These are phyloP conservation scores for Muscicapa comitata DNA, from an alignment of 2,797 vertebrate species.

Conservation along the genomic window DNA sequence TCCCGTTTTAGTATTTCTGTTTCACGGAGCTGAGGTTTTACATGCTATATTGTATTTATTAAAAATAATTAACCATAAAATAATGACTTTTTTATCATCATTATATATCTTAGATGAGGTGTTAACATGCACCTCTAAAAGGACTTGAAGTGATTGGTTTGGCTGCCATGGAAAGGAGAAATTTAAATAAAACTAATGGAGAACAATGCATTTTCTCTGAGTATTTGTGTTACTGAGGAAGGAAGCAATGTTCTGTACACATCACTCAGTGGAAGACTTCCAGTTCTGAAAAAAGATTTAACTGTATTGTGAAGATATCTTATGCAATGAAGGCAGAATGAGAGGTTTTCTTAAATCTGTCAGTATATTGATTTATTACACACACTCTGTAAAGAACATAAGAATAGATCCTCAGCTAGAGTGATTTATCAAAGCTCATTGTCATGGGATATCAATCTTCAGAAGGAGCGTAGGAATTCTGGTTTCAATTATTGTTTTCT, in stretches of 20 bases:
- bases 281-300: constrained; percentile 12
- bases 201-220: background rate
- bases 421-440: background rate
- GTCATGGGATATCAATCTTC: constrained; percentile 59
- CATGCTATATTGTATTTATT: background rate
- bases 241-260: background rate
- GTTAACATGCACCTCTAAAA: background rate
- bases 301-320: constrained; percentile 27
- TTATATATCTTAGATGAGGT: background rate
- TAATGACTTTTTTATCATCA: background rate
- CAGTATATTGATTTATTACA: constrained; percentile 32
- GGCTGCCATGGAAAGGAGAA: background rate
- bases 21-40: background rate
- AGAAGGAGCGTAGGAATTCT: background rate
- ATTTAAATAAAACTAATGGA: constrained; percentile 6
- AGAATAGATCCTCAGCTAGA: constrained; percentile 25
- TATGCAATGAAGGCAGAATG: constrained; percentile 24
- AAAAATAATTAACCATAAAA: background rate
- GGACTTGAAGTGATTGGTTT: background rate
- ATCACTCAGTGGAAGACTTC: constrained; percentile 28
- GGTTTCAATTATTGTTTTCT: constrained; percentile 42
- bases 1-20: background rate
- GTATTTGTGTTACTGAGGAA: constrained; percentile 16
- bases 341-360: constrained; percentile 65
- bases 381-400: background rate